Conservation (phyloP, 1,140 invertebrate genomes). For the Brachionus paranguensis region DNA sequence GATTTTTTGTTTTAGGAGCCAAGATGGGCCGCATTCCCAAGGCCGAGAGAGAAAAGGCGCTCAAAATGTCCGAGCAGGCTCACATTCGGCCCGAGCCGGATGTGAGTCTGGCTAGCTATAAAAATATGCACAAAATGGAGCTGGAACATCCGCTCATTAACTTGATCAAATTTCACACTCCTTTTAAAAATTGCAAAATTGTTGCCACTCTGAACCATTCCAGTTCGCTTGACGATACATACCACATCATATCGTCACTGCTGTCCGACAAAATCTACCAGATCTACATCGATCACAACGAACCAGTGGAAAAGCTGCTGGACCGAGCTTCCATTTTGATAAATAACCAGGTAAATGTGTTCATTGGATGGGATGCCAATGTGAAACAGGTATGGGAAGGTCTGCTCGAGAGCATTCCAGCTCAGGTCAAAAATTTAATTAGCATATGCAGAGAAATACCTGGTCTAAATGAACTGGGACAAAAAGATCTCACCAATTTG, state of each 20-base stretch:
- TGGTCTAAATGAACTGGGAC: not conserved
- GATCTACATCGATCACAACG: not conserved
- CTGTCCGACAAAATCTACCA: constrained; percentile 3
- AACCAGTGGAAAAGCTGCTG: not conserved
- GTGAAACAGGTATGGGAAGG: constrained; percentile 24
- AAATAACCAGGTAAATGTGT: not conserved
- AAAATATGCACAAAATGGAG: not conserved
- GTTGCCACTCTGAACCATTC: not conserved
- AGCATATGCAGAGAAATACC: not conserved
- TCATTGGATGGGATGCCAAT: not conserved
- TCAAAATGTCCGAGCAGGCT: not conserved
- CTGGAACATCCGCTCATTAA: not conserved
- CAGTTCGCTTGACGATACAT: not conserved
- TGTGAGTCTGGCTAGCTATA: not conserved
- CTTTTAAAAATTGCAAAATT: not conserved
- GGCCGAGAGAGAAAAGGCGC: constrained; percentile 12
- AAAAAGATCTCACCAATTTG: constrained; percentile 19
- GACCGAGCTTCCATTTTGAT: not conserved
- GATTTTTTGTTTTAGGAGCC: not conserved
- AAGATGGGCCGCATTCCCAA: constrained; percentile 54
- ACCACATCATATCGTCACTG: not conserved
- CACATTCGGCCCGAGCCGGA: not conserved
- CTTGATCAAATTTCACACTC: not conserved
- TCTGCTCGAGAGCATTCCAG: not conserved
- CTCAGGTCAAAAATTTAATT: not conserved